Evolutionary conservation across 2,888 invertebrate genomes (phyloP).

Genomic region (Limulus polyphemus): DNA sequence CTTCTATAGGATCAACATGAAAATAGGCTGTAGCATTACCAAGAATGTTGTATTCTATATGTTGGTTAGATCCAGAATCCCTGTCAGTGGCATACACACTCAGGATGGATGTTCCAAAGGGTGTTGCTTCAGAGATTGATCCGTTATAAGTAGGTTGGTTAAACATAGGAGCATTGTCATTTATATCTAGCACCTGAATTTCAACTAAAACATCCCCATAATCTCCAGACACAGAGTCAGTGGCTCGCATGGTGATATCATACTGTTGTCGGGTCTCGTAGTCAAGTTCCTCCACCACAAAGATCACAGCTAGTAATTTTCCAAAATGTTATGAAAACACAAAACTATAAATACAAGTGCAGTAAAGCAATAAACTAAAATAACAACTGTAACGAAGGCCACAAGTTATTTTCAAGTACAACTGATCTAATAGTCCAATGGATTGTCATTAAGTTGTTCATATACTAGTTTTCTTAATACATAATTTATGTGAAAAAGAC

Average conservation of each 20-base stretch:
- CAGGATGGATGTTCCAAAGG: constrained; percentile 34
- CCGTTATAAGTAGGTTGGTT: constrained; percentile 40
- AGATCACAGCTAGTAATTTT: constrained; percentile 58
- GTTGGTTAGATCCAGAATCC: constrained; percentile 46
- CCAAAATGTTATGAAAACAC: too few species aligned
- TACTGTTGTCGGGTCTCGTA: constrained; percentile 66
- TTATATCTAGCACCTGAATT: constrained; percentile 65
- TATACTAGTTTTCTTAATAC: too few species aligned
- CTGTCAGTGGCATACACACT: constrained; percentile 30
- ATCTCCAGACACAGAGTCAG: constrained; percentile 56
- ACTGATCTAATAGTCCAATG: too few species aligned
- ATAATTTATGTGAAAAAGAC: too few species aligned
- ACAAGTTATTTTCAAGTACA: too few species aligned
- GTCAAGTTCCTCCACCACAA: constrained; percentile 73
- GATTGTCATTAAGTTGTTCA: too few species aligned
- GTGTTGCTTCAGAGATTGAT: constrained; percentile 35
- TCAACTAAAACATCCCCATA: constrained; percentile 72
- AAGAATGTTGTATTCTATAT: constrained; percentile 46
- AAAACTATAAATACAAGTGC: too few species aligned
- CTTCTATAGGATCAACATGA: constrained; percentile 60
- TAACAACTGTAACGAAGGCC: too few species aligned
- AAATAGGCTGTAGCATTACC: constrained; percentile 46
- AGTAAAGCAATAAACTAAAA: too few species aligned
- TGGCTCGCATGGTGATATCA: constrained; percentile 69
- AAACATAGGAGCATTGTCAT: constrained; percentile 81